A percentile compares a stretch with the other conserved stretches of the same genome.
These are phyloP conservation scores for Lasaia peninsularis DNA, from an alignment of 1,140 invertebrate species.

Conservation along the genomic window DNA sequence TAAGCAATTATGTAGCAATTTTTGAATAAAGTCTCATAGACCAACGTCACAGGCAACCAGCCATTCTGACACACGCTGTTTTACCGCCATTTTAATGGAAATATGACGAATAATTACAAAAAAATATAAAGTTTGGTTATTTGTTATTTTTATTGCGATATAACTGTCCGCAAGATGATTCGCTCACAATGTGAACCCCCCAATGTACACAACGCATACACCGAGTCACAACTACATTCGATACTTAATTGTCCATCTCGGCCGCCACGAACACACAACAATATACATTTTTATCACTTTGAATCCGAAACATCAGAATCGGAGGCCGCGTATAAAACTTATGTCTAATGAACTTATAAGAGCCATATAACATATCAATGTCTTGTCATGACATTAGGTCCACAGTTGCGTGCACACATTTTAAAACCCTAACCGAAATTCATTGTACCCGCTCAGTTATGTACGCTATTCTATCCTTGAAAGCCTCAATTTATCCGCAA, in stretches of 20 bases:
- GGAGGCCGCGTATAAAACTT: conserved; percentile 24
- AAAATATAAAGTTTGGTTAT: too few relatives aligned
- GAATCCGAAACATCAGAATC: conserved; percentile 14
- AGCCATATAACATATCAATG: conserved; percentile 24
- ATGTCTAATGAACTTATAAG: conserved; percentile 24
- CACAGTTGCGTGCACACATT: conserved; percentile 18
- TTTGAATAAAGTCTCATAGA: too few relatives aligned
- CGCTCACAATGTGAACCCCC: neutral
- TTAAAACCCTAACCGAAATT: conserved; percentile 3
- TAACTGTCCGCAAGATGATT: neutral
- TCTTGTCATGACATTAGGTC: conserved; percentile 6
- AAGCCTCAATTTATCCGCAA: conserved; percentile 1
- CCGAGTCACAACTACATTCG: conserved; percentile 52
- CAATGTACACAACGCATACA: conserved; percentile 46
- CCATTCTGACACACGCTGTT: too few relatives aligned
- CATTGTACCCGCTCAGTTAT: neutral
- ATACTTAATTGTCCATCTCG: conserved; percentile 46
- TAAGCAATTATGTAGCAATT: too few relatives aligned
- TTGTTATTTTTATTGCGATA: too few relatives aligned
- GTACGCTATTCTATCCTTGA: neutral
- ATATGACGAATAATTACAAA: too few relatives aligned
- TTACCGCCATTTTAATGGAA: too few relatives aligned
- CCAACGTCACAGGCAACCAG: too few relatives aligned
- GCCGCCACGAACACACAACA: conserved; percentile 35
- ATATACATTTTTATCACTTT: conserved; percentile 13